Evolutionary conservation across 2,113 vertebrate species (phyloP), one percentile per base, ranked within the genome.

Genomic region (Fulmarus glacialis): DNA sequence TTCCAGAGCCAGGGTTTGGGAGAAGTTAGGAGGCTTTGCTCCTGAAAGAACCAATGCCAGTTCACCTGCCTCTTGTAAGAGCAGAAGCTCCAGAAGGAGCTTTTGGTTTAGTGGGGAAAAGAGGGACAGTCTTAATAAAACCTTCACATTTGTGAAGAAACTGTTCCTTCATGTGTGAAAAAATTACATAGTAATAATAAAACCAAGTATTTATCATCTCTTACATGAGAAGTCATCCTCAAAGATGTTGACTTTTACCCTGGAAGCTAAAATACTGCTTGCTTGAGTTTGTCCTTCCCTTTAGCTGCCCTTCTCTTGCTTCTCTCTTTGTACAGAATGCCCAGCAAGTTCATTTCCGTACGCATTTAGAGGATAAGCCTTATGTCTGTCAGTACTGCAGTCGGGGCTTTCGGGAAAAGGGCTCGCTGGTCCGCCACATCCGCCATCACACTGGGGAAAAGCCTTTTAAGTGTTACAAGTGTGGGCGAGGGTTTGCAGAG

Each of bases 371-470:
- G 43, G 99, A 99, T 32, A 99, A 99, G 94, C 99, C 99, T 0
- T 99, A 99, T 1, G 98, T 99, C 67, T 99, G 99, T 71, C 98
- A 99, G 42, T 99, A 98, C 95, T 99, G 99, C 97, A 97, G 97
- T n/a, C 98, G 99, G 20, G 99, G 99, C 21, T 99, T 99, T 95
- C 98, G 99, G 77, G 99, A 99, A 82, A 99, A 99, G 96, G 99
- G 99, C 45, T 99, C 99, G 0, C 97, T 99, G 80, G 99, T 99
- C 59, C 98, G 99, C 42, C 99, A 99, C 40, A 99, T 99, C 78
- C 99, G 99, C 50, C 99, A 99, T 79, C 99, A 99, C 98, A 99
- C 99, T 0, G 99, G 99, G 0, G 99, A 99, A 82, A 99, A 99
- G 89, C 99, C 99, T 22, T 99, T 99, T 89, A 99, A 99, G 92